Evolutionary conservation across 2,888 invertebrate genomes (phyloP), one percentile per base, ranked within the genome.

Genomic region (Stramonita haemastoma): DNA sequence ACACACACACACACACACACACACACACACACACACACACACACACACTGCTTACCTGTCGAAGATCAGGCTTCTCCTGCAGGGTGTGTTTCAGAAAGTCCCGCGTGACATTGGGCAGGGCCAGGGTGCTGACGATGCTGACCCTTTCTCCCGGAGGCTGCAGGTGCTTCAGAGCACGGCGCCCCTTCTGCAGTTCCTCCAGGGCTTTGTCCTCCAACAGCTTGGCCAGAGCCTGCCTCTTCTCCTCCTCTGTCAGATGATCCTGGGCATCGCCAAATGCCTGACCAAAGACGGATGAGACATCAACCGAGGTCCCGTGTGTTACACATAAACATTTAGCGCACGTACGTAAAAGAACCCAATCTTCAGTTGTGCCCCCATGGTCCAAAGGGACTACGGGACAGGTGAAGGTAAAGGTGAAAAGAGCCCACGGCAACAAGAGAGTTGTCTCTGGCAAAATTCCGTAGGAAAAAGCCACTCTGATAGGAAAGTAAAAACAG

Each of bases 191-290:
- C 22, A 86, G 86, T 34, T n/a, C 4, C n/a, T 36, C 19, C 34
- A 86, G 70, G 19, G 34, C 70, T 15, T 66, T 86, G 15, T 5
- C 36, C 22, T 60, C n/a, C 70, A 86, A 17, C 57, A 26, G 8
- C 32, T 70, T 2, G 8, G 15, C 26, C 34, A 70, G n/a, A 4
- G n/a, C 17, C 36, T 36, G 34, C 6, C 22, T 4, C 19, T 36
- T 86, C 15, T 26, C 36, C 17, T 70, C 36, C 19, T 32, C 32
- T 1, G 6, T 17, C 15, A 66, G 0, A 15, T 34, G 34, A 57
- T 66, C 86, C 36, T 70, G 86, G 1, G 86, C 70, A 29, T 86
- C 86, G 13, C 86, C 86, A 34, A 86, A 66, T 26, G 86, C 86
- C 86, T 86, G 66, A 8, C 4, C 4, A 86, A 86, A 26, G 13